Evolutionary conservation across 2,113 vertebrate genomes (phyloP), one percentile per base, ranked within the genome.

Genomic region (Elephantulus edwardii): DNA sequence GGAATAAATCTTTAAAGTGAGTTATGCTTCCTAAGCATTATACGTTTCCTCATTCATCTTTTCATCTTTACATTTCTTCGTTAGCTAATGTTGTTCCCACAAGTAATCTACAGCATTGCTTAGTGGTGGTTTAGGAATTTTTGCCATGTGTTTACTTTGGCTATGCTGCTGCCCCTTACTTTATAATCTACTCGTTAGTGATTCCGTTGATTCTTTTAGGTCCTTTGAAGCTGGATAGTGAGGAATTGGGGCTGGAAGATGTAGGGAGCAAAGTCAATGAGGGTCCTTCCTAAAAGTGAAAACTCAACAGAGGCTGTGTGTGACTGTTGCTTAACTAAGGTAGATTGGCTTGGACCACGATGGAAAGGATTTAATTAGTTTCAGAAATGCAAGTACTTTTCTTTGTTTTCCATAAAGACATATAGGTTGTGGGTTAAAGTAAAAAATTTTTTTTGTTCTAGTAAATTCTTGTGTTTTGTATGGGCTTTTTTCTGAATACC

Each of bases 181-280:
- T 89, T 72, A 28, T 50, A 52, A 46, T 58, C 35, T 71, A 35
- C 70, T 91, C 48, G 35, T 35, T 22, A 56, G 82, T 24, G 42
- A 58, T 48, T 80, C 14, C 12, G 5, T 28, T 44, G 40, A 76
- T 56, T 54, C 58, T 85, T 88, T 30, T 77, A 64, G 68, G 71
- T 68, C 50, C 80, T 92, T 83, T 72, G 86, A 93, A 86, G 80
- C 56, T 44, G 52, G 33, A 22, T 60, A 26, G n/a, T 40, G 70
- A 83, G 26, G 33, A 42, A 3, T 30, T 11, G 80, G 33, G 33
- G 44, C 26, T 66, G 48, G 44, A 48, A 13, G 26, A 33, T 16
- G 19, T 58, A 28, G 30, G 40, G 60, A 90, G 40, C 82, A 56
- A 79, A 82, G 60, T 33, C 22, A 50, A 44, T 22, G 30, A 26